Conservation (phyloP, 1,140 invertebrate genomes). For the Eurosta solidaginis region DNA sequence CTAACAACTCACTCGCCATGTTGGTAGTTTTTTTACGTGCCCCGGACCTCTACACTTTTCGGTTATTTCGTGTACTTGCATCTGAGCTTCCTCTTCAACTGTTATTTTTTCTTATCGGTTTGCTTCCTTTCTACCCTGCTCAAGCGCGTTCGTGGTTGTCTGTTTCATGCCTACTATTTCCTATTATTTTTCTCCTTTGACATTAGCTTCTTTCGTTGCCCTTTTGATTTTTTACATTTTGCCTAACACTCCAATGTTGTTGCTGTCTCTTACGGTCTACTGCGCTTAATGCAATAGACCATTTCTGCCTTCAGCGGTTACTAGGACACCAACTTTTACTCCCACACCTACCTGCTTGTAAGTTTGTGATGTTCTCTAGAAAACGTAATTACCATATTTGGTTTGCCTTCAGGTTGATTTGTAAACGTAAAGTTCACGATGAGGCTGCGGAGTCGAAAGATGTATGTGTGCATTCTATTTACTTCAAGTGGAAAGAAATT, state of each 20-base stretch:
- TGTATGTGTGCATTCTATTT: too few species aligned
- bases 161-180: too few species aligned
- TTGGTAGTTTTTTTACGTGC: background rate
- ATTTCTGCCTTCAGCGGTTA: background rate
- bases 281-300: constrained; percentile 47
- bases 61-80: too few species aligned
- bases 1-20: background rate
- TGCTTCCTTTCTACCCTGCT: too few species aligned
- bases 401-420: background rate
- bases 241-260: background rate
- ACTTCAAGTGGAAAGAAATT: too few species aligned
- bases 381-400: background rate
- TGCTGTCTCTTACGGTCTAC: constrained; percentile 56
- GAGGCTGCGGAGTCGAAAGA: background rate
- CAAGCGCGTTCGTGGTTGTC: too few species aligned
- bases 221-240: background rate
- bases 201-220: background rate
- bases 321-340: background rate
- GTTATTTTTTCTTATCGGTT: too few species aligned
- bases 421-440: background rate
- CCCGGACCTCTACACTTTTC: too few species aligned
- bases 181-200: background rate
- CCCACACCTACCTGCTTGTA: background rate
- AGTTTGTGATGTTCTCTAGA: background rate
- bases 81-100: too few species aligned